phyloP scores from a whole-genome alignment of 2,888 invertebrate genomes.

The Dioctria linearis region DNA sequence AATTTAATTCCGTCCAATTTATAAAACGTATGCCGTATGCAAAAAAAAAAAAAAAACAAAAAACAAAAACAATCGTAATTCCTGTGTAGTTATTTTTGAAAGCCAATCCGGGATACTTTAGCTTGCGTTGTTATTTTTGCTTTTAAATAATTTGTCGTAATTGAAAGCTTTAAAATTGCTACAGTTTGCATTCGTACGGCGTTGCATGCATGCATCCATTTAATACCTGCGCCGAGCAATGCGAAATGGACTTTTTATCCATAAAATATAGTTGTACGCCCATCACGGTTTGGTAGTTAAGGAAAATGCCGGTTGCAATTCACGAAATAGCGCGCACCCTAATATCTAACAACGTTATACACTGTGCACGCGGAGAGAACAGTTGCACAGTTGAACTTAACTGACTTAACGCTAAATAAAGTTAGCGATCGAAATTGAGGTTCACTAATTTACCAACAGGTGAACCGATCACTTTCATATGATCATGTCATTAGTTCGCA shows the following conservation, averaged over 20 bases:
- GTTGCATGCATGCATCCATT: neutral
- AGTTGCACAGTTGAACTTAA: neutral
- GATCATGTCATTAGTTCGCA: constrained; percentile 53
- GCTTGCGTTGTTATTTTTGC: neutral
- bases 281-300: constrained; percentile 48
- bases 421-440: constrained; percentile 39
- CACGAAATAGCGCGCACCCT: constrained; percentile 25
- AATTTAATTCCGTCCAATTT: neutral
- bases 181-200: no score
- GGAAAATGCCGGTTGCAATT: constrained; percentile 46
- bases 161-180: constrained; percentile 26
- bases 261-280: constrained; percentile 32
- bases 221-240: neutral
- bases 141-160: constrained; percentile 39
- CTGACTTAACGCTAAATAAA: constrained; percentile 28
- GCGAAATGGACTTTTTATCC: neutral
- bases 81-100: no score
- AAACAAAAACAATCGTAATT: neutral
- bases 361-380: neutral
- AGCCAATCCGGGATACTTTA: no score
- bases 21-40: neutral
- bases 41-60: neutral
- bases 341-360: constrained; percentile 15
- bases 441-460: constrained; percentile 50
- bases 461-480: constrained; percentile 48